A percentile compares a stretch with the other conserved stretches of the same genome.
phyloP scores from a whole-genome alignment of 2,113 vertebrate species.

The Peromyscus polionotus region DNA sequence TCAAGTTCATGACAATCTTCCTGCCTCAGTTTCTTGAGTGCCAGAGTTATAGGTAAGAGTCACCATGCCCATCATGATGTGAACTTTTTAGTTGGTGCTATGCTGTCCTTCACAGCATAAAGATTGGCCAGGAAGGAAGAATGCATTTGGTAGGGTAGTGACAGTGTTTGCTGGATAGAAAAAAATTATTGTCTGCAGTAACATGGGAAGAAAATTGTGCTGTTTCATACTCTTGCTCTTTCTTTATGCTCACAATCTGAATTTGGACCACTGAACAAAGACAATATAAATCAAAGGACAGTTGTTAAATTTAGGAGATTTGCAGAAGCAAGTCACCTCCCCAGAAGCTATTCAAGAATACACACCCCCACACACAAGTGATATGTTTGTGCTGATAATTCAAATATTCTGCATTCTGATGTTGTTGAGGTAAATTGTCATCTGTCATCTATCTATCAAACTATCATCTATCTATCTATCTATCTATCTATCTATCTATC shows the following conservation, averaged over 20 bases:
- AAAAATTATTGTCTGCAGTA: neutral
- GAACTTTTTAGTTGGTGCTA: neutral
- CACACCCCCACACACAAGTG: neutral
- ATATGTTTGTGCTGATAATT: neutral
- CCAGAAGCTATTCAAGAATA: neutral
- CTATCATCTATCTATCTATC: neutral
- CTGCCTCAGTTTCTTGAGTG: neutral
- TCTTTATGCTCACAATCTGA: neutral
- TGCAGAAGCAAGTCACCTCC: neutral
- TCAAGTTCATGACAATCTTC: neutral
- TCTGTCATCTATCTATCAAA: neutral
- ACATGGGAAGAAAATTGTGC: neutral
- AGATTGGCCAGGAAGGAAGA: neutral
- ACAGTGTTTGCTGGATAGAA: neutral
- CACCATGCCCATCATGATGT: neutral
- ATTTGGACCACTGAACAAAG: neutral
- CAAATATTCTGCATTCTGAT: neutral
- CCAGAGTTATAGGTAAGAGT: neutral
- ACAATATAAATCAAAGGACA: neutral
- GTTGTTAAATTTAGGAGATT: neutral
- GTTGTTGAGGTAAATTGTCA: neutral
- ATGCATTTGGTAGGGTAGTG: neutral
- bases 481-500: neutral
- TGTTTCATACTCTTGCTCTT: neutral
- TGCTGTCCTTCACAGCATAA: neutral